Percentiles rank a stretch among this genome's conserved stretches.
These are phyloP conservation scores for Centropristis striata DNA, from an alignment of 2,113 vertebrate species.

Conservation along the genomic window DNA sequence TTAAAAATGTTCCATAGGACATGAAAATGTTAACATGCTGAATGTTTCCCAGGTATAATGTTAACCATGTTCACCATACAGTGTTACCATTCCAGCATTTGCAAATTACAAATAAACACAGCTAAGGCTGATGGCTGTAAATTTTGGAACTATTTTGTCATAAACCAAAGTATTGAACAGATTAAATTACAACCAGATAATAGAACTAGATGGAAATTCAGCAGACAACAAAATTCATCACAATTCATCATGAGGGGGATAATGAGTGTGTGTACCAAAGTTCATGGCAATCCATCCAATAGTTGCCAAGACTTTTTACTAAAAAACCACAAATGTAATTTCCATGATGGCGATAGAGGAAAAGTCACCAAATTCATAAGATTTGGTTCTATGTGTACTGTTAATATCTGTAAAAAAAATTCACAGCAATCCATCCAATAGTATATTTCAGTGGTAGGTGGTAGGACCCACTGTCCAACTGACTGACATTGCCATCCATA, in stretches of 20 bases:
- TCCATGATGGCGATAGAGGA: background rate
- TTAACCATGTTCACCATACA: background rate
- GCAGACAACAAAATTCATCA: background rate
- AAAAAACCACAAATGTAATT: background rate
- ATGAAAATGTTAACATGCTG: no score
- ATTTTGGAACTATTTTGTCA: background rate
- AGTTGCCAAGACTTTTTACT: background rate
- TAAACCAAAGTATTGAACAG: background rate
- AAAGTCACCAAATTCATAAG: background rate
- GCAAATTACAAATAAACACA: background rate
- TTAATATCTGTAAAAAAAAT: background rate
- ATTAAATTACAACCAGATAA: background rate
- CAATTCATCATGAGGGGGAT: background rate
- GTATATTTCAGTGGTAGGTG: background rate
- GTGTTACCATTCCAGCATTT: background rate
- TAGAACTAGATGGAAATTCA: background rate
- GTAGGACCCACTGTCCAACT: background rate
- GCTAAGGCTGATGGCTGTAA: background rate
- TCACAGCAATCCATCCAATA: background rate
- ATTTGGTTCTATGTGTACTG: background rate
- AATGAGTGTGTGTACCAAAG: slow-evolving; percentile 11
- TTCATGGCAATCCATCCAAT: background rate
- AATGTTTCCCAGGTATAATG: background rate
- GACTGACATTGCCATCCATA: background rate
- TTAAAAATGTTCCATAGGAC: no score